Base-by-base conservation (phyloP, 2,797 vertebrate genomes). In the Anguilla marmorata region DNA sequence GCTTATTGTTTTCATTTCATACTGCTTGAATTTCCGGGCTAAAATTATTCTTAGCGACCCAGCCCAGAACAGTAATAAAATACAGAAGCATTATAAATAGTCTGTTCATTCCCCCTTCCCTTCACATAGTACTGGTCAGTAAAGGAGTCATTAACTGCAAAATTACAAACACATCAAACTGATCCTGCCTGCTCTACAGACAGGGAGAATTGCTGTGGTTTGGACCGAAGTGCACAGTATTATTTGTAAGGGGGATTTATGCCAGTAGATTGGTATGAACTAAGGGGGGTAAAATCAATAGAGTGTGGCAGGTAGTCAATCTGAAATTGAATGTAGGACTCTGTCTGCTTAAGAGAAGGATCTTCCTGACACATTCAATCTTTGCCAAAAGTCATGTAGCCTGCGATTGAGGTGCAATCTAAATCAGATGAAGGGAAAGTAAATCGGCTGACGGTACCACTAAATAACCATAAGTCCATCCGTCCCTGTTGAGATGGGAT, bases 261-360 rank as follows among this genome's bases (percentile, higher is more conserved):
- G 88, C 90, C 89, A 87, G 91, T 91, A 69, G 85, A 93, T 93
- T 93, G 92, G 93, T 93, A 91, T 94, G 90, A 94, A 94, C 93
- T 93, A 94, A 93, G 92, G 91, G 94, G 93, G 92, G 89, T 41
- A 90, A 94, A 95, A 95, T 96, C 94, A 94, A 96, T 95, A 93
- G 93, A 86, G 92, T 91, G 91, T 93, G 94, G 94, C 93, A 94
- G 94, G 88, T 93, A 94, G 93, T 96, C 94, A 95, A 95, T 96
- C 93, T 93, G 83, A 88, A 87, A 93, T 92, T 94, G 92, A 94
- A 93, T 93, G 92, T 88, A 91, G 85, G 93, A 94, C 92, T 91
- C 82, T 88, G 91, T 94, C 92, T 89, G 88, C 91, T 93, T 93
- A 91, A 93, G 92, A 93, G 93, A 94, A 69, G 63, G 92, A 93